A percentile compares a stretch with the other conserved stretches of the same genome.
phyloP scores from a whole-genome alignment of 2,888 invertebrate species.

The Drosophila antonietae region DNA sequence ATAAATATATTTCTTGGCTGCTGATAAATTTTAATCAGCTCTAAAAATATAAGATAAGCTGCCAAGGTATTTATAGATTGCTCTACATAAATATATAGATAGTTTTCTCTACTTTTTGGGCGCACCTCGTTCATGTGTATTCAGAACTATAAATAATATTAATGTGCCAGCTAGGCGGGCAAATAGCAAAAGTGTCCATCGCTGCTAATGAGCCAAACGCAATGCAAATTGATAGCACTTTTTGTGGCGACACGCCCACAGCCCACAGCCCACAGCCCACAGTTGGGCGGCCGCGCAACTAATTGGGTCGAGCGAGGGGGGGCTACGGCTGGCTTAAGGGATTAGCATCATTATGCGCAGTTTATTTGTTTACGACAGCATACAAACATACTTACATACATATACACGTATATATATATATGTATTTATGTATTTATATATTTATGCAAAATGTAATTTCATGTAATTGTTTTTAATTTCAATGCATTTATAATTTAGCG shows the following conservation, averaged over 20 bases:
- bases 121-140: constrained; percentile 35
- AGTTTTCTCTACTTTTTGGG: not conserved
- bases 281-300: not conserved
- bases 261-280: not conserved
- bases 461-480: constrained; percentile 77
- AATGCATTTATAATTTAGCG: constrained; percentile 71
- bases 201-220: constrained; percentile 74
- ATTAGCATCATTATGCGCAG: constrained; percentile 75
- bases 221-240: constrained; percentile 73
- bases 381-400: constrained; percentile 3
- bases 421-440: constrained; percentile 17
- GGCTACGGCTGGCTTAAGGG: constrained; percentile 65
- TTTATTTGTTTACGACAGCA: constrained; percentile 60
- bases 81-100: not conserved
- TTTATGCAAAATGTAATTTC: constrained; percentile 57
- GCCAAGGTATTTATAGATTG: not conserved
- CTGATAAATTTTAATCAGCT: constrained; percentile 18
- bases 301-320: constrained; percentile 9
- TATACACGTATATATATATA: constrained; percentile 13
- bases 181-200: constrained; percentile 60
- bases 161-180: constrained; percentile 47
- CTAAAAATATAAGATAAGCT: constrained; percentile 3
- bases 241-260: constrained; percentile 36
- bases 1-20: not conserved
- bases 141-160: constrained; percentile 55